These are phyloP conservation scores for Gobiocypris rarus DNA, from an alignment of 2,113 vertebrate genomes.

Conservation along the genomic window DNA sequence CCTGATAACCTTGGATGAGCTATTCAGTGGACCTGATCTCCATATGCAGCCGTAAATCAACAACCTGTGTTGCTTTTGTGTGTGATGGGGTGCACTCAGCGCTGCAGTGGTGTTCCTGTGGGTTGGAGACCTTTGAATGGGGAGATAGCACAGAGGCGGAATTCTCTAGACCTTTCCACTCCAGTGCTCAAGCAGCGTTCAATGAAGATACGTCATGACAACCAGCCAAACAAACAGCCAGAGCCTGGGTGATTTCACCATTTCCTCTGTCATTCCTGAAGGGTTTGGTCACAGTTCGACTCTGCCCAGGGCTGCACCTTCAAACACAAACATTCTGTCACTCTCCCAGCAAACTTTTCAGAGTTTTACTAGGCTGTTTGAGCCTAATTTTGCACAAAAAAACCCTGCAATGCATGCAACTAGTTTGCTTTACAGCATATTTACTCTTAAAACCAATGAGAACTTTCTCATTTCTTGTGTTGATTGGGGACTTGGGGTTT, in stretches of 20 bases:
- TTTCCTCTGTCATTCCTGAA: conserved; percentile 74
- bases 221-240: conserved; percentile 75
- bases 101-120: background rate
- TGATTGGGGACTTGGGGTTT: background rate
- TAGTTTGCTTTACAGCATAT: background rate
- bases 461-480: background rate
- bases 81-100: background rate
- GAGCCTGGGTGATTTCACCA: conserved; percentile 67
- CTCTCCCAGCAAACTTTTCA: conserved; percentile 31
- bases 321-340: conserved; percentile 45
- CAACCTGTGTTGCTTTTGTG: conserved; percentile 7
- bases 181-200: conserved; percentile 30
- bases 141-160: background rate
- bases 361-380: background rate
- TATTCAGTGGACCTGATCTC: conserved; percentile 73
- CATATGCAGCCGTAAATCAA: conserved; percentile 76
- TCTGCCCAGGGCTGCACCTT: conserved; percentile 61
- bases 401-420: background rate
- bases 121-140: background rate
- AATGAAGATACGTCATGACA: conserved; percentile 64
- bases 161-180: background rate
- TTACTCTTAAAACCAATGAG: background rate
- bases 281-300: conserved; percentile 67
- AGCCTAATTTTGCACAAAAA: background rate
- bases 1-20: conserved; percentile 66